A percentile compares a stretch with the other conserved stretches of the same genome.
Evolutionary conservation across 1,140 invertebrate species (phyloP).

Genomic region (Rhynchophorus ferrugineus): DNA sequence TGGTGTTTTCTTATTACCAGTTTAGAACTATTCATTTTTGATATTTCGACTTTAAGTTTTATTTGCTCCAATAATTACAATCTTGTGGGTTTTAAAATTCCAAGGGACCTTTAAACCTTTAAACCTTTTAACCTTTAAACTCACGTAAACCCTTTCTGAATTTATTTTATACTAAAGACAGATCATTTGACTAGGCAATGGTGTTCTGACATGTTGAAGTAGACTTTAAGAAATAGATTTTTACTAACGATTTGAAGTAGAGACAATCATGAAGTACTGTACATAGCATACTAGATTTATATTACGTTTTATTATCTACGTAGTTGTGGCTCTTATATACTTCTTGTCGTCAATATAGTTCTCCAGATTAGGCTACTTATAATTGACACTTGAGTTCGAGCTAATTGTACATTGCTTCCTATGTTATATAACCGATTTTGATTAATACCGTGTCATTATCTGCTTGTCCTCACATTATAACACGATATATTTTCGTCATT

Average conservation of each 20-base stretch:
- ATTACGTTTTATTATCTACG: neutral
- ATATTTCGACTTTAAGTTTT: too few relatives aligned
- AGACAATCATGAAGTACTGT: constrained; percentile 4
- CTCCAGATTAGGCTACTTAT: constrained; percentile 31
- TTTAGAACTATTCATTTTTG: too few relatives aligned
- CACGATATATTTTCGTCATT: neutral
- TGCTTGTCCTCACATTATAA: neutral
- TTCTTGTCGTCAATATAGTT: constrained; percentile 21
- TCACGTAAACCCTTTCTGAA: neutral
- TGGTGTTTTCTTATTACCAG: too few relatives aligned
- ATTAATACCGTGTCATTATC: neutral
- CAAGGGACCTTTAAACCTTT: neutral
- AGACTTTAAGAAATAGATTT: neutral
- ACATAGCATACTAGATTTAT: constrained; percentile 1
- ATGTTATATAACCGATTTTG: constrained; percentile 23
- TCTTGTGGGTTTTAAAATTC: neutral
- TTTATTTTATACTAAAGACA: neutral
- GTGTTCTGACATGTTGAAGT: neutral
- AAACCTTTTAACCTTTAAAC: neutral
- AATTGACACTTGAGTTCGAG: constrained; percentile 34
- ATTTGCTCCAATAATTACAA: neutral
- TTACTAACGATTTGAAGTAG: constrained; percentile 4
- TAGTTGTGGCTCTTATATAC: constrained; percentile 3
- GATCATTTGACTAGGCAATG: neutral
- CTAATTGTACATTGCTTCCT: constrained; percentile 41